Conservation (phyloP, 2,888 invertebrate species). For the Silvanus unidentatus region DNA sequence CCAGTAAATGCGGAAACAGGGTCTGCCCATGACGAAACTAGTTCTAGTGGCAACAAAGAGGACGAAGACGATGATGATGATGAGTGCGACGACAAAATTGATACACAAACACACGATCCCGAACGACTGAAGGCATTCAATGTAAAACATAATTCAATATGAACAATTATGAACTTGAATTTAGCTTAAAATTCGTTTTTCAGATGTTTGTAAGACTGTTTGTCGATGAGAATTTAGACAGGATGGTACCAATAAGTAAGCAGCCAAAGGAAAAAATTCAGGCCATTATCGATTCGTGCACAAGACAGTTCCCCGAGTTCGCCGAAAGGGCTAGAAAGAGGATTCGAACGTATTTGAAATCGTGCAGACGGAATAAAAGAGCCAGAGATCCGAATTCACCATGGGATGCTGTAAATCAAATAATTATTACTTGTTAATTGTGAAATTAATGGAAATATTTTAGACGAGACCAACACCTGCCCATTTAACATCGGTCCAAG, state of each 20-base stretch:
- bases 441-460: conserved; percentile 18
- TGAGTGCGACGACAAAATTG: conserved; percentile 86
- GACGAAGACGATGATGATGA: conserved; percentile 87
- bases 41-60: conserved; percentile 78
- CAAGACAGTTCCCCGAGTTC: conserved; percentile 94
- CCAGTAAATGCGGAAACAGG: conserved; percentile 59
- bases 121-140: conserved; percentile 94
- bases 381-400: conserved; percentile 73
- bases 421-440: conserved; percentile 8
- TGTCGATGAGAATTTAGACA: conserved; percentile 93
- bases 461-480: conserved; percentile 92
- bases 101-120: conserved; percentile 80
- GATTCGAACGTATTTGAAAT: conserved; percentile 91
- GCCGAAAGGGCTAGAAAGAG: conserved; percentile 91
- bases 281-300: conserved; percentile 95
- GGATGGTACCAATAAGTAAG: conserved; percentile 94
- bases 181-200: conserved; percentile 1
- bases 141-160: conserved; percentile 51
- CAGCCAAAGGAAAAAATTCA: conserved; percentile 98
- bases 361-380: conserved; percentile 89
- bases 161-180: neutral
- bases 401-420: conserved; percentile 79
- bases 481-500: conserved; percentile 93
- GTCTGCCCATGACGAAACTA: conserved; percentile 79
- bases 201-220: conserved; percentile 97